These are phyloP conservation scores for Physella acuta DNA, from an alignment of 1,140 invertebrate genomes.

Conservation along the genomic window DNA sequence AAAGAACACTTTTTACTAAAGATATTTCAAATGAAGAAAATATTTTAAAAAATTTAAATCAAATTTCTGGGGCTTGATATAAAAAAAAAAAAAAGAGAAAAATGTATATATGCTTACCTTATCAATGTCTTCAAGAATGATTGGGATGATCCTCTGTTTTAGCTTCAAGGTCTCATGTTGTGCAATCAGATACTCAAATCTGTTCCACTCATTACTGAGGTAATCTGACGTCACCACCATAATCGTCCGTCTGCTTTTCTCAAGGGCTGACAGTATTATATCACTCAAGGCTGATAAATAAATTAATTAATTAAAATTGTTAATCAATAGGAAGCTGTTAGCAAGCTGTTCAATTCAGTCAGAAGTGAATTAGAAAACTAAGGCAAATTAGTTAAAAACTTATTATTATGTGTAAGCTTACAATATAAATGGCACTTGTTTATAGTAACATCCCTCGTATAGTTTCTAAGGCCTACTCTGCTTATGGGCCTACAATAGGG, in stretches of 20 bases:
- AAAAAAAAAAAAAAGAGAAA: too few species aligned
- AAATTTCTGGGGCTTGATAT: too few species aligned
- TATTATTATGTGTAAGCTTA: too few species aligned
- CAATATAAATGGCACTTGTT: too few species aligned
- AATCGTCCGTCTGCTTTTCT: slow-evolving; percentile 44
- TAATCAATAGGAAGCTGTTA: neutral
- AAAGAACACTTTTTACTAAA: too few species aligned
- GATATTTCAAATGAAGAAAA: too few species aligned
- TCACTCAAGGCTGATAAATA: slow-evolving; percentile 43
- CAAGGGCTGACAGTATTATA: slow-evolving; percentile 44
- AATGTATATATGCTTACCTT: too few species aligned
- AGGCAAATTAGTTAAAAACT: too few species aligned
- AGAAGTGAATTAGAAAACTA: neutral
- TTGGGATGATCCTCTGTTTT: slow-evolving; percentile 45
- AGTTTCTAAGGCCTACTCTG: too few species aligned
- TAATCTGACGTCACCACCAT: slow-evolving; percentile 41
- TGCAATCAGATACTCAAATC: slow-evolving; percentile 48
- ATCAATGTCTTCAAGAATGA: slow-evolving; percentile 44
- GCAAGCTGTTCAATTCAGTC: neutral
- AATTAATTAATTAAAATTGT: neutral
- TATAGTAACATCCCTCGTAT: too few species aligned
- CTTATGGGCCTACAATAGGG: too few species aligned
- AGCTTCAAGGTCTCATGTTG: slow-evolving; percentile 46
- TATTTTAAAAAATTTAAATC: too few species aligned
- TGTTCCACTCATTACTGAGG: slow-evolving; percentile 45